Base-by-base conservation (phyloP, 64 coral and sea anemone genomes). In the Actinia tenebrosa region DNA sequence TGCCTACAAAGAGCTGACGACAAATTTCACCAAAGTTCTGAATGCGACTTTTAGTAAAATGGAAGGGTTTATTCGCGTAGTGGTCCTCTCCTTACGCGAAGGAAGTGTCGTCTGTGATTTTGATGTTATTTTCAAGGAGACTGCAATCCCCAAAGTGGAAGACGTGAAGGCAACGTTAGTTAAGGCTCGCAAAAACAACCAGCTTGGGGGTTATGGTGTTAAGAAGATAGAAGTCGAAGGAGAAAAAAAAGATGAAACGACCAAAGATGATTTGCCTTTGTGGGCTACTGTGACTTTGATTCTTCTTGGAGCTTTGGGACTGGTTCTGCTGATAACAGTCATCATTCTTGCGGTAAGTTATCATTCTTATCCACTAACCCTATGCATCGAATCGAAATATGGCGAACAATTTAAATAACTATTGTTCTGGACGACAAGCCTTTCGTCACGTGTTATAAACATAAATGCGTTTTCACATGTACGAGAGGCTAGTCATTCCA, bases 61-160 rank as follows among this genome's bases (percentile, higher is more conserved):
- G 18, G 66, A 86, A 4, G 89, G 89, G 8, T 90, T 90, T 77
- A 7, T 85, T 11, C 45, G 68, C 18, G 46, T 90, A 78, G 82
- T 79, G n/a, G 60, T 90, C 44, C 71, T 78, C 77, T 66, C 83
- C 11, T 86, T 90, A n/a, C 26, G 89, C 45, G 17, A 86, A 37
- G 89, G 89, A 63, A 86, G 83, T 56, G 89, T 91, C 2, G 26
- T 91, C 9, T 91, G 89, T 54, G 83, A 91, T 62, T 91, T 91
- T 44, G 71, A 79, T 77, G 83, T 91, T 16, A 30, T 91, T 14
- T 30, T 75, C 15, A 75, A 75, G 11, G 11, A 75, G 69, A 30
- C 69, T 3, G 69, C 69, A 1, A 75, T 11, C 69, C 22, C 25
- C 2, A 75, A 75, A 0, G 69, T 1, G 3, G 27, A 75, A 27